Evolutionary conservation across 2,797 vertebrate genomes (phyloP), one percentile per base, ranked within the genome.

Genomic region (Falco peregrinus): DNA sequence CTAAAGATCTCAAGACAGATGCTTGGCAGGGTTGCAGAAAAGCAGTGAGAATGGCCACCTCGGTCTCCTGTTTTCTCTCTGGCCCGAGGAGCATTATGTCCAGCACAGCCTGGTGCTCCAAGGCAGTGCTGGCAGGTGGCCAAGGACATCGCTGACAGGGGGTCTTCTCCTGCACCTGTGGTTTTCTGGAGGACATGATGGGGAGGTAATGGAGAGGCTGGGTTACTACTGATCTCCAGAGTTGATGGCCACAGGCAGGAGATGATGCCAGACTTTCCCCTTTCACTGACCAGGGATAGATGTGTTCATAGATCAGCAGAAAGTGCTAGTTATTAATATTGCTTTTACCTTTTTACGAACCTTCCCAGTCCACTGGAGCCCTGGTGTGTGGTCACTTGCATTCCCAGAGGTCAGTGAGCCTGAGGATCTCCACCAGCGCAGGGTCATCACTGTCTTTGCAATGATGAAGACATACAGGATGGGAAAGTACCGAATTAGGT

Each of bases 231-330:
- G 17, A 39, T 16, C 26, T 19, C n/a, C 53, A 20, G 1, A 1
- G 0, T 2, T 41, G 9, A 5, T 0, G 3, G 53, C 29, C 83
- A 26, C 45, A 37, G 28, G 11, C 1, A 14, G 45, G 54, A n/a
- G 13, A n/a, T 4, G 2, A 1, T 1, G 0, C 0, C 2, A 37
- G 43, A 5, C 43, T 35, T 18, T 9, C 20, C 59, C 60, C 47
- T 6, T 7, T 2, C 83, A 3, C 45, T 13, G 41, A 2, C 3
- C 12, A 25, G n/a, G 20, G 18, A 3, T 1, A 14, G 67, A 15
- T 1, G 48, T 33, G 29, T 13, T 47, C 51, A 2, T 0, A 2
- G 7, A 2, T 4, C 60, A 48, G 61, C 47, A 71, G 59, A 5
- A 41, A 35, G 33, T 33, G 51, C 18, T 6, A 17, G 70, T 16